phyloP scores from a whole-genome alignment of 2,888 invertebrate genomes.

The Homarus gammarus region DNA sequence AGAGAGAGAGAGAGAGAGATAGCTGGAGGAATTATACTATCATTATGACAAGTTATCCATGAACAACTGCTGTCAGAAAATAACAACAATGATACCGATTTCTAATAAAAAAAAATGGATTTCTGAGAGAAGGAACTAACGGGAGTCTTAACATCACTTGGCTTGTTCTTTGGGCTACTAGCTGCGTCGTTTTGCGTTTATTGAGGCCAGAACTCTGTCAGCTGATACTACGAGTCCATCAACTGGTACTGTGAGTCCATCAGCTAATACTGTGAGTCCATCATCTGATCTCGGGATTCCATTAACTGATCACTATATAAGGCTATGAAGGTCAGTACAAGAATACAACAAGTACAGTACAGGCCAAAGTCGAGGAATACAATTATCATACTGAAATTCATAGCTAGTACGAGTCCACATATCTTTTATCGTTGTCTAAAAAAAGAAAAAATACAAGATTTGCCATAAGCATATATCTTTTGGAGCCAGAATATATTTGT shows the following conservation, averaged over 20 bases:
- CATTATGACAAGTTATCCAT: too few species aligned
- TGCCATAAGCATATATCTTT: not conserved
- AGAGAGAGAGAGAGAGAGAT: too few species aligned
- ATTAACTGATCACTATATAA: not conserved
- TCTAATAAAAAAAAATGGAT: not conserved
- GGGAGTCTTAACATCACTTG: not conserved
- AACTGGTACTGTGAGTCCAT: too few species aligned
- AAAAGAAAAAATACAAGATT: not conserved
- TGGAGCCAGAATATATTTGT: too few species aligned
- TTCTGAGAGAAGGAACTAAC: not conserved
- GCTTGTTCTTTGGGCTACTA: conserved; percentile 12
- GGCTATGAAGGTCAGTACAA: not conserved
- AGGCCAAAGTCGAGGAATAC: not conserved
- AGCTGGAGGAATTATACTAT: too few species aligned
- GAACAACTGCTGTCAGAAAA: not conserved
- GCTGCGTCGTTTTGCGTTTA: not conserved
- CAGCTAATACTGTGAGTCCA: too few species aligned
- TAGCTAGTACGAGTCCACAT: not conserved
- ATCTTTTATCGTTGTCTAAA: not conserved
- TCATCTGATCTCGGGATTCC: not conserved
- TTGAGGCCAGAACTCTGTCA: not conserved
- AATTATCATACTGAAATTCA: conserved; percentile 17
- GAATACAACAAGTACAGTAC: not conserved
- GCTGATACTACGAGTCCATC: too few species aligned
- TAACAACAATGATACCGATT: not conserved